Evolutionary conservation across 2,888 invertebrate species (phyloP).

Genomic region (Clunio marinus): DNA sequence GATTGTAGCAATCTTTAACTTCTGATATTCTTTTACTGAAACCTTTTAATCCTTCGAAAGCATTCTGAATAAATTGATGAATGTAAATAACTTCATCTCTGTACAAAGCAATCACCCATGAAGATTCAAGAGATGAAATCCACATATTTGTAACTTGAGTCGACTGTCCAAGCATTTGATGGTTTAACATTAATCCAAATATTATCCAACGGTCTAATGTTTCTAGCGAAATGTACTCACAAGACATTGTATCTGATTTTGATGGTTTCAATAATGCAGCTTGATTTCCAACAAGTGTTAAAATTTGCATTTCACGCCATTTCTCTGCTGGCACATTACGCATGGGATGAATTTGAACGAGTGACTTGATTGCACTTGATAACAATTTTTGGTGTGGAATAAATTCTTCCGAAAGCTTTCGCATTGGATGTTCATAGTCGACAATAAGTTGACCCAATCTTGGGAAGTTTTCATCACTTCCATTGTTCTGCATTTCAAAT

Average conservation of each 20-base stretch:
- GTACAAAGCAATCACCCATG: conserved; percentile 91
- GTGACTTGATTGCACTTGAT: conserved; percentile 78
- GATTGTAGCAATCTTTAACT: conserved; percentile 90
- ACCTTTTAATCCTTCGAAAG: conserved; percentile 93
- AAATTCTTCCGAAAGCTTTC: conserved; percentile 95
- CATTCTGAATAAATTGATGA: conserved; percentile 86
- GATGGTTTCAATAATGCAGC: conserved; percentile 91
- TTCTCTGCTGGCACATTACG: conserved; percentile 92
- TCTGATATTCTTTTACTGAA: conserved; percentile 88
- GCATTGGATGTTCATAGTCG: conserved; percentile 93
- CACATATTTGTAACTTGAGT: conserved; percentile 84
- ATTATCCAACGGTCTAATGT: conserved; percentile 96
- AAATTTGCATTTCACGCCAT: conserved; percentile 87
- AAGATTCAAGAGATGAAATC: conserved; percentile 85
- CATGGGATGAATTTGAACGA: conserved; percentile 80
- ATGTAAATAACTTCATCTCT: conserved; percentile 96
- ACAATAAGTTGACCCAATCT: conserved; percentile 95
- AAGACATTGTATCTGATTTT: conserved; percentile 92
- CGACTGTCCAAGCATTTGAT: conserved; percentile 76
- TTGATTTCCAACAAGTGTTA: conserved; percentile 91
- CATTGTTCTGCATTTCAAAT: conserved; percentile 90
- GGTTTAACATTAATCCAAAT: conserved; percentile 87
- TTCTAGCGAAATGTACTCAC: conserved; percentile 94
- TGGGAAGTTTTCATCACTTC: conserved; percentile 88
- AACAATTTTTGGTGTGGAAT: conserved; percentile 87